Base-by-base conservation (phyloP, 2,797 vertebrate genomes). In the Rallus crepitans region DNA sequence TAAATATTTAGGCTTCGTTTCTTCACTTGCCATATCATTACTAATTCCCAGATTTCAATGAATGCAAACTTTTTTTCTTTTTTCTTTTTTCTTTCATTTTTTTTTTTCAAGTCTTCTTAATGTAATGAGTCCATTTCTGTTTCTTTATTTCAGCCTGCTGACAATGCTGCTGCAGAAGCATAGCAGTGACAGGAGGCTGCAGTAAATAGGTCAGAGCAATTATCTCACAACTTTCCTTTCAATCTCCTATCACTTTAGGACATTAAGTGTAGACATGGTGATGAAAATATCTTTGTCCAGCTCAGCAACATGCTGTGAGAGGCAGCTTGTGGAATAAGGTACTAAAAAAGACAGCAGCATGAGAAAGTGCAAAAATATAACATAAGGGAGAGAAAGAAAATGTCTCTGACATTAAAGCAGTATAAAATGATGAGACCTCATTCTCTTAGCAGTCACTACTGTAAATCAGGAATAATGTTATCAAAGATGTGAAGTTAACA, bases 191-290 rank as follows among this genome's bases (percentile, higher is more conserved):
- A 82, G 37, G 33, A 87, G 33, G 9, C 40, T 92, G 24, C 27
- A 47, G 16, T 91, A 95, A 94, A 96, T 91, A 90, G 91, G 89
- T 93, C 89, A 94, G 47, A 96, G 84, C 69, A 92, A 96, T 94
- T 97, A 93, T 92, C 39, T 89, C 60, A 85, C 31, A 83, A 91
- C 87, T 86, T 95, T 63, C 33, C 60, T 70, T 89, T 92, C 83
- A 87, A 47, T 85, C 45, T 92, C 12, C 50, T 82, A 37, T 79
- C 89, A 85, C 78, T 91, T 85, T 64, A 84, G 87, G 83, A 96
- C 31, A 31, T 87, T 72, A 92, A 42, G 33, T 72, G 42, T 82
- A 94, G 88, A 82, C 64, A 23, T 11, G 42, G 71, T 60, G 81
- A 85, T 87, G 92, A 94, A 94, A 96, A 95, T 92, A 80, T 69